These are phyloP conservation scores for Drosophila novamexicana DNA, from an alignment of 1,140 invertebrate genomes.

Conservation along the genomic window DNA sequence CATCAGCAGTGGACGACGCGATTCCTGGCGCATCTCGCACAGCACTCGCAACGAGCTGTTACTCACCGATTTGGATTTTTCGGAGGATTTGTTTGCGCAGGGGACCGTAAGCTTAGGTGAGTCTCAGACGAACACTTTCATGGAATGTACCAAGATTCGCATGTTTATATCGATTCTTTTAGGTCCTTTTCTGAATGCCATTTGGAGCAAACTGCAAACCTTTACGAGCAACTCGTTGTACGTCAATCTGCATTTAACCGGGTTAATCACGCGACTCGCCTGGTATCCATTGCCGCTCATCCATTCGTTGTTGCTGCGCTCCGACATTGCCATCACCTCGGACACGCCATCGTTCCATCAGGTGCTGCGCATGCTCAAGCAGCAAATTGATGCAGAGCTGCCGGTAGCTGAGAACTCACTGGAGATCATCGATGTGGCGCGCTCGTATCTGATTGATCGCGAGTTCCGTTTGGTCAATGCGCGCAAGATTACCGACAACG, in stretches of 20 bases:
- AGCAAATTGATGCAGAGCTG: constrained; percentile 92
- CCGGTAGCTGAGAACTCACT: constrained; percentile 89
- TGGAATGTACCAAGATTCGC: not conserved
- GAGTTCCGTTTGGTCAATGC: constrained; percentile 90
- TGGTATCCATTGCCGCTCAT: constrained; percentile 95
- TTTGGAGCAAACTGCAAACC: constrained; percentile 93
- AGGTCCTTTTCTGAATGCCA: constrained; percentile 93
- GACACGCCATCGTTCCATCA: constrained; percentile 95
- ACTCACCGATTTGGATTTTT: constrained; percentile 84
- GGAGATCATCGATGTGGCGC: constrained; percentile 89
- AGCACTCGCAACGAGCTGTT: constrained; percentile 71
- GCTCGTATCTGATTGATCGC: constrained; percentile 90
- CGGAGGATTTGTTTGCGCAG: constrained; percentile 84
- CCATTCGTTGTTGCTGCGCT: constrained; percentile 93
- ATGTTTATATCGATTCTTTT: not conserved
- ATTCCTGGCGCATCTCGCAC: constrained; percentile 84
- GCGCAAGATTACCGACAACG: constrained; percentile 87
- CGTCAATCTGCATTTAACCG: constrained; percentile 95
- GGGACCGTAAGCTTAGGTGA: constrained; percentile 84
- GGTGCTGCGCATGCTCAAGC: constrained; percentile 93
- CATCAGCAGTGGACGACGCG: constrained; percentile 49
- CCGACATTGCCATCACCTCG: constrained; percentile 94
- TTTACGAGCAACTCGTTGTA: constrained; percentile 94
- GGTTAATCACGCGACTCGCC: constrained; percentile 93
- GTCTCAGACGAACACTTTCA: constrained; percentile 5